A percentile compares a stretch with the other conserved stretches of the same genome.
Conservation (phyloP, 1,140 invertebrate species). For the Xylocopa sonorina region DNA sequence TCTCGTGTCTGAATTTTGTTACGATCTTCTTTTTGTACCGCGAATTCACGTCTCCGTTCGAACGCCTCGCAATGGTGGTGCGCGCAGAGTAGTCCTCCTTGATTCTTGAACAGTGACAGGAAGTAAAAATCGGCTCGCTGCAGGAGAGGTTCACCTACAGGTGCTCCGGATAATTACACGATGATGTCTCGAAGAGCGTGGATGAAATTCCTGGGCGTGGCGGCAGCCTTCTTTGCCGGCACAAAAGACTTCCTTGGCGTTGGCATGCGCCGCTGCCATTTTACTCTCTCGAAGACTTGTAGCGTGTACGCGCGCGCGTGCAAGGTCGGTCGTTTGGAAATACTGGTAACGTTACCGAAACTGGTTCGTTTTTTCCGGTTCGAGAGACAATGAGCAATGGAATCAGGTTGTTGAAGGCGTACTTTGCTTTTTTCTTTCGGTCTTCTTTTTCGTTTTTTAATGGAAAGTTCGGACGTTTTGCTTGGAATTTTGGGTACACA, state of each 20-base stretch:
- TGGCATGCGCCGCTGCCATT: background rate
- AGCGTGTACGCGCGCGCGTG: background rate
- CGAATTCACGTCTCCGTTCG: background rate
- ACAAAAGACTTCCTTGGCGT: slow-evolving; percentile 41
- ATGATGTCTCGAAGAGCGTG: slow-evolving; percentile 55
- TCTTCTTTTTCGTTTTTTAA: too few species aligned
- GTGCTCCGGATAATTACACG: slow-evolving; percentile 48
- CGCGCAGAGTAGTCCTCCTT: background rate
- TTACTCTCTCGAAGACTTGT: background rate
- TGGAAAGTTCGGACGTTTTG: background rate
- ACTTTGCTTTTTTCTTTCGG: background rate
- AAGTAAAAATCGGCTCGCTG: slow-evolving; percentile 8
- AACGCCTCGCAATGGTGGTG: background rate
- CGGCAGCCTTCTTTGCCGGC: slow-evolving; percentile 48
- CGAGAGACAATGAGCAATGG: background rate
- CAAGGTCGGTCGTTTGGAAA: slow-evolving; percentile 19
- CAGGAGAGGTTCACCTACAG: slow-evolving; percentile 17
- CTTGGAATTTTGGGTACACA: background rate
- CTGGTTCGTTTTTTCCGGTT: background rate
- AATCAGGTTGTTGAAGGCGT: background rate
- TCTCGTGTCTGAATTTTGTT: background rate
- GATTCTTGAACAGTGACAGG: background rate
- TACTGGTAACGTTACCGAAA: background rate
- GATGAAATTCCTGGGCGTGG: slow-evolving; percentile 79
- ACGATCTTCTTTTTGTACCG: background rate